Conservation (phyloP, 1,140 invertebrate species). For the Pseudachorutes palmiensis region DNA sequence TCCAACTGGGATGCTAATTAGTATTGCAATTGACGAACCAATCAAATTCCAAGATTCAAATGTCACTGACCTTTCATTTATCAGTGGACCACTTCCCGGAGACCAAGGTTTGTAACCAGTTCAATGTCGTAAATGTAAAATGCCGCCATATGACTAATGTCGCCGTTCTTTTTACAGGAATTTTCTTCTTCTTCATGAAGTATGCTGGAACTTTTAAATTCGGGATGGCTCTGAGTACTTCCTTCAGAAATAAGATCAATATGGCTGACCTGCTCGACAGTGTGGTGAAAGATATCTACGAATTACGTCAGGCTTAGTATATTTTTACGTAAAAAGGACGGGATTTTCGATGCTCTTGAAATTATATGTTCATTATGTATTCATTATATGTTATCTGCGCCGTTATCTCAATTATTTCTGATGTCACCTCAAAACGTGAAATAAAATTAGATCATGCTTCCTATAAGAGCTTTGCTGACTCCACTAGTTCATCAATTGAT, state of each 20-base stretch:
- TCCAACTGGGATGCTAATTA: conserved; percentile 7
- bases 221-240: not conserved
- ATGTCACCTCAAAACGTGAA: no score
- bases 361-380: no score
- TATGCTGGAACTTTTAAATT: not conserved
- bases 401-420: no score
- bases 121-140: not conserved
- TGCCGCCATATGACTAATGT: not conserved
- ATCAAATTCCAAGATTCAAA: not conserved
- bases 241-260: not conserved
- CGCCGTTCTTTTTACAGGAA: not conserved
- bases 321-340: no score
- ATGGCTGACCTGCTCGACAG: not conserved
- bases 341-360: no score
- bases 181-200: conserved; percentile 3
- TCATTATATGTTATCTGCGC: no score
- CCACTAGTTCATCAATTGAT: no score
- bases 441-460: no score
- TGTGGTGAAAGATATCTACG: not conserved
- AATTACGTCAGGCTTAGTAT: no score
- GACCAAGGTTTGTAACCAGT: not conserved
- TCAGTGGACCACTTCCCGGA: conserved; percentile 3
- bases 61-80: not conserved
- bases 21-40: not conserved
- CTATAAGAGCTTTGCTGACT: no score